A percentile compares a stretch with the other conserved stretches of the same genome.
These are phyloP conservation scores for Bostrychus sinensis DNA, from an alignment of 2,113 vertebrate genomes.

Conservation along the genomic window DNA sequence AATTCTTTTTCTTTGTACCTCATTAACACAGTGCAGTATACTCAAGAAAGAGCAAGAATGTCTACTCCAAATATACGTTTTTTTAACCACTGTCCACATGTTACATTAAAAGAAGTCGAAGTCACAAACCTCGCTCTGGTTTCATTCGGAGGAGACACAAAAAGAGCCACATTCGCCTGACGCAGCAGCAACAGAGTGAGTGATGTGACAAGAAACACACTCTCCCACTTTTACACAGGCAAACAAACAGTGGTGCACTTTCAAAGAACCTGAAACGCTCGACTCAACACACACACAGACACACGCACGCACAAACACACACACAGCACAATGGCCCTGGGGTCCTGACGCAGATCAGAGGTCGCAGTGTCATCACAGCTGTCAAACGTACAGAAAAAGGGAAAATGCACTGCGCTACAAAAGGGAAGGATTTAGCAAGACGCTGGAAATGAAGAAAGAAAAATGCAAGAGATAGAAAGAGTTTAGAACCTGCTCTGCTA, in stretches of 20 bases:
- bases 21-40: too few species aligned
- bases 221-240: slow-evolving; percentile 18
- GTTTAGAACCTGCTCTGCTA: slow-evolving; percentile 34
- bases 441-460: background rate
- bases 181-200: slow-evolving; percentile 19
- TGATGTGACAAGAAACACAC: slow-evolving; percentile 47
- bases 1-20: too few species aligned
- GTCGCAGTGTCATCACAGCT: slow-evolving; percentile 56
- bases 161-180: slow-evolving; percentile 26
- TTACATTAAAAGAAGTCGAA: background rate
- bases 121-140: background rate
- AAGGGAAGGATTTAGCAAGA: background rate
- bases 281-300: slow-evolving; percentile 25
- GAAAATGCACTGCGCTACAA: slow-evolving; percentile 38
- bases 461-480: slow-evolving; percentile 14
- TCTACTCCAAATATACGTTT: too few species aligned
- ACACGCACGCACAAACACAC: slow-evolving; percentile 17
- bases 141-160: slow-evolving; percentile 1
- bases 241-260: slow-evolving; percentile 22
- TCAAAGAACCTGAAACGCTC: slow-evolving; percentile 7
- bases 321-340: slow-evolving; percentile 19
- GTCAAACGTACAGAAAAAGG: slow-evolving; percentile 41
- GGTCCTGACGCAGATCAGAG: slow-evolving; percentile 37
- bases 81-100: background rate
- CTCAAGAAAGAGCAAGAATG: too few species aligned